Base-by-base conservation (phyloP, 2,797 vertebrate genomes). In the Ptychadena robeensis region DNA sequence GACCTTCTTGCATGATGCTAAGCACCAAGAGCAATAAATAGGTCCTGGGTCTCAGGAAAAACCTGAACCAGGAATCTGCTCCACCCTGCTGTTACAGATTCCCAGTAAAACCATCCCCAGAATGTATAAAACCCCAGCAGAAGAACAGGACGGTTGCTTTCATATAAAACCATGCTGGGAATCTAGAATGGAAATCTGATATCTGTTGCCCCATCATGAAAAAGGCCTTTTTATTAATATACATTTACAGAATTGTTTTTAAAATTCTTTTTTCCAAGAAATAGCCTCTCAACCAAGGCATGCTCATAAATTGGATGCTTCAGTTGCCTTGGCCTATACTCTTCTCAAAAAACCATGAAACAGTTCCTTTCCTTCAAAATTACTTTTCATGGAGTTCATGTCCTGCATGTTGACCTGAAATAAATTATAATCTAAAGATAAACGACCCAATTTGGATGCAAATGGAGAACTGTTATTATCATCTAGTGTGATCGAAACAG, bases 371-470 rank as follows among this genome's bases (percentile, higher is more conserved):
- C 7, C 53, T 67, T 35, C 31, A 25, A 76, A n/a, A 40, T 9
- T 69, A 37, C 34, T 35, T 69, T 38, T 38, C 11, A 25, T 15
- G 30, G 31, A 48, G 38, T 53, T 3, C 31, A 48, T 30, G 63
- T 53, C 44, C n/a, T 15, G 40, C 27, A 27, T 37, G 4, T 71
- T 72, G 68, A 44, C 69, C 28, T 80, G 59, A 38, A 25, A 70
- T 72, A 31, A 35, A 38, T 67, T 65, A 5, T 31, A 81, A 14
- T 30, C 79, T 28, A 44, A 72, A 48, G 37, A 66, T 73, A 66
- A 81, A 57, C 69, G 57, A 37, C 9, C 31, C 61, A 73, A 65
- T 66, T 73, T 71, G 37, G 40, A 65, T 73, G 70, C 70, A 81
- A 53, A 66, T 66, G 69, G 15, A 73, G 37, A 34, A 66, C 38